A percentile compares a stretch with the other conserved stretches of the same genome.
phyloP scores from a whole-genome alignment of 2,888 invertebrate species.

The Encarsia formosa region DNA sequence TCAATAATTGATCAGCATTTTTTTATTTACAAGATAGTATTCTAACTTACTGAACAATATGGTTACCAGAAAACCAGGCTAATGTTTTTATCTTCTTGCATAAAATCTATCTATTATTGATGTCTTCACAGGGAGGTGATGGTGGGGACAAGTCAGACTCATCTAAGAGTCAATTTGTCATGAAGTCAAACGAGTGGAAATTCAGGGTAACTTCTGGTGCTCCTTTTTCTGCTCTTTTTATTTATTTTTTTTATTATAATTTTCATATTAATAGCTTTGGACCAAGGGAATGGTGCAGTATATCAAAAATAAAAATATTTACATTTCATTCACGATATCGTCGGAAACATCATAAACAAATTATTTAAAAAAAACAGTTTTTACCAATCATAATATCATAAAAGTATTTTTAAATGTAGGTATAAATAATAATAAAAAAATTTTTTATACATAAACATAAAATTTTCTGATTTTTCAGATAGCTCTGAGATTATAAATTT shows the following conservation, averaged over 20 bases:
- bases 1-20: conserved; percentile 13
- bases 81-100: neutral
- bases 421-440: too few species aligned
- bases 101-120: conserved; percentile 34
- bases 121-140: conserved; percentile 53
- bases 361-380: too few species aligned
- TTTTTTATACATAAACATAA: too few species aligned
- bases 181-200: conserved; percentile 65
- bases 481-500: neutral
- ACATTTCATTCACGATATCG: too few species aligned
- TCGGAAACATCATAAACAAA: too few species aligned
- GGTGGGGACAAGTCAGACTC: conserved; percentile 54
- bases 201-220: conserved; percentile 60
- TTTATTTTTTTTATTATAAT: conserved; percentile 36
- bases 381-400: too few species aligned
- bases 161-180: conserved; percentile 52
- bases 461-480: too few species aligned
- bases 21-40: neutral
- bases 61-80: neutral
- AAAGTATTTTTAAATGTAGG: too few species aligned
- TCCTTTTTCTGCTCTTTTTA: conserved; percentile 36
- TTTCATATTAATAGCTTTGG: conserved; percentile 34
- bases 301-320: neutral
- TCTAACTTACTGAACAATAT: conserved; percentile 4
- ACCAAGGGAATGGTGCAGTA: conserved; percentile 22